Evolutionary conservation across 2,888 invertebrate genomes (phyloP).

Genomic region (Beris chalybata): DNA sequence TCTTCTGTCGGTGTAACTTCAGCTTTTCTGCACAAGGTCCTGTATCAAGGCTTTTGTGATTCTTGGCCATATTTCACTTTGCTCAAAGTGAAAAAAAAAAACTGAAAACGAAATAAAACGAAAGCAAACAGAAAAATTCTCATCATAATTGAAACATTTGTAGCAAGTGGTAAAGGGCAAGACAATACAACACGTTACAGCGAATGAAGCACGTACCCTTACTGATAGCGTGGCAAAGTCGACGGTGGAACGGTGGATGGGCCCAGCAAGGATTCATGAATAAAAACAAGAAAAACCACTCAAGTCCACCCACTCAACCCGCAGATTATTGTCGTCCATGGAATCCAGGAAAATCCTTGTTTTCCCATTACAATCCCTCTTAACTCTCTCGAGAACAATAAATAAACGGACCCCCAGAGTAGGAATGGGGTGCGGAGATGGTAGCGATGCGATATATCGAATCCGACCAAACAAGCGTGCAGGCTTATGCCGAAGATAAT

Average conservation of each 20-base stretch:
- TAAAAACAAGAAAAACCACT: constrained; percentile 9
- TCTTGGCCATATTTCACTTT: no score
- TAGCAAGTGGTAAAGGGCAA: constrained; percentile 22
- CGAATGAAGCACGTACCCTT: neutral
- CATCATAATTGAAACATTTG: constrained; percentile 30
- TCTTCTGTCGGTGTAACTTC: no score
- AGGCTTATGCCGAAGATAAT: constrained; percentile 23
- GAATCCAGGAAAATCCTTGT: constrained; percentile 23
- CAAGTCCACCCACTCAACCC: constrained; percentile 4
- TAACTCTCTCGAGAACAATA: constrained; percentile 23
- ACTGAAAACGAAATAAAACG: neutral
- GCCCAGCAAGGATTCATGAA: no score
- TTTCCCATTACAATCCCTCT: neutral
- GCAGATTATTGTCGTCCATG: constrained; percentile 7
- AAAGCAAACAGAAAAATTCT: constrained; percentile 9
- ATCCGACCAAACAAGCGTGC: constrained; percentile 7
- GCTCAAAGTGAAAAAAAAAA: neutral
- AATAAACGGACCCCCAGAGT: constrained; percentile 18
- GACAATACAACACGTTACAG: constrained; percentile 13
- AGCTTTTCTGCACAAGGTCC: no score
- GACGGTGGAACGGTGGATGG: no score
- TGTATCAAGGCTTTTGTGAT: no score
- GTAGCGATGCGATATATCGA: neutral
- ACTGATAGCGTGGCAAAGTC: constrained; percentile 8
- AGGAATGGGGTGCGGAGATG: neutral